A percentile compares a stretch with the other conserved stretches of the same genome.
Evolutionary conservation across 2,797 vertebrate genomes (phyloP).

Genomic region (Brotula barbata): DNA sequence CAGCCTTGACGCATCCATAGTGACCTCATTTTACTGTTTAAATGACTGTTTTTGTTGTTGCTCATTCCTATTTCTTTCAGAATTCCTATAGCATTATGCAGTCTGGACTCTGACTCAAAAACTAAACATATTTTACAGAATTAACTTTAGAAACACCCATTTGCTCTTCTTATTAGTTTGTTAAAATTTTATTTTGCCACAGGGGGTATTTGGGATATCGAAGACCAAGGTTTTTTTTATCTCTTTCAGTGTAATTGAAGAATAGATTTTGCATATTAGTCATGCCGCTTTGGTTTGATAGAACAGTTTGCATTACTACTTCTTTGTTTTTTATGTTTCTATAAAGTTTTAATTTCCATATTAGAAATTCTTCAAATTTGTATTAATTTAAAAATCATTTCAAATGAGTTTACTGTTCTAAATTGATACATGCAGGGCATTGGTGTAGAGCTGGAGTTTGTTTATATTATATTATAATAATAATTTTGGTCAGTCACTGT

Average conservation of each 20-base stretch:
- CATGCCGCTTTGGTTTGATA: constrained; percentile 32
- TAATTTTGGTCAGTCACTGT: too few relatives aligned
- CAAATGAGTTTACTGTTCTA: too few relatives aligned
- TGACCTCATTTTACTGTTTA: constrained; percentile 32
- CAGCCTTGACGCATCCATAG: constrained; percentile 36
- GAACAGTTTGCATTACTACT: not conserved
- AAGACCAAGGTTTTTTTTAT: constrained; percentile 39
- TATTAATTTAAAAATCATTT: too few relatives aligned
- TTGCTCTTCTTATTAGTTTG: constrained; percentile 33
- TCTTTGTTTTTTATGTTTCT: constrained; percentile 3
- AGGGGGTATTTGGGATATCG: constrained; percentile 42
- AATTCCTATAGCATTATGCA: constrained; percentile 9
- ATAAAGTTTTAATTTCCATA: too few relatives aligned
- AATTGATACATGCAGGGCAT: too few relatives aligned
- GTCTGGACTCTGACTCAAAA: constrained; percentile 10
- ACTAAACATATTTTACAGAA: constrained; percentile 23
- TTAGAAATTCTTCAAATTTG: too few relatives aligned
- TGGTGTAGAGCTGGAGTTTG: too few relatives aligned
- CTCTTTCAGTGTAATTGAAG: constrained; percentile 47
- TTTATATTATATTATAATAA: too few relatives aligned
- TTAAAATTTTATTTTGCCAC: constrained; percentile 39
- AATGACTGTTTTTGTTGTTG: constrained; percentile 38
- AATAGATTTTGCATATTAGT: constrained; percentile 8
- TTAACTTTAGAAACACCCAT: constrained; percentile 39
- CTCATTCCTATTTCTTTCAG: constrained; percentile 17